Evolutionary conservation across 2,113 vertebrate species (phyloP).

Genomic region (Mustela nigripes): DNA sequence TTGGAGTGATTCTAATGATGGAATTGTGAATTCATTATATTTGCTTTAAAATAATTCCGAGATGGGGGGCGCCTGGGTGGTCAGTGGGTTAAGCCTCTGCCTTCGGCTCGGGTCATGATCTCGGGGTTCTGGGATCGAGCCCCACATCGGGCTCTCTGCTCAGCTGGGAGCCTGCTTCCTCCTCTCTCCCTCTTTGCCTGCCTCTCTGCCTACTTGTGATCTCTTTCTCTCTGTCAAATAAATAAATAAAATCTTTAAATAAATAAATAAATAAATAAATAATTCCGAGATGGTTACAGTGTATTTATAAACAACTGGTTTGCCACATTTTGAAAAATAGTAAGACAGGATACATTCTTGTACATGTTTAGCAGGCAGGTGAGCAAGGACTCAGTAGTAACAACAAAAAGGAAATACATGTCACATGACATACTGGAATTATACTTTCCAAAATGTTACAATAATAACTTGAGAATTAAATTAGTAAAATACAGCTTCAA

Average conservation of each 20-base stretch:
- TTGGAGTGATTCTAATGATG: neutral
- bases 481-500: neutral
- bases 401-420: neutral
- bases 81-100: too few species aligned
- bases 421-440: neutral
- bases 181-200: too few species aligned
- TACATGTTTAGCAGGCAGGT: neutral
- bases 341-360: neutral
- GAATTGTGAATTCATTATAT: neutral
- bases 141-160: too few species aligned
- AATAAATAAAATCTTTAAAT: too few species aligned
- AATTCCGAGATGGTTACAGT: neutral
- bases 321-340: neutral
- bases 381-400: neutral
- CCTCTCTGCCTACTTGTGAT: too few species aligned
- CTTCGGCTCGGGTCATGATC: too few species aligned
- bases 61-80: too few species aligned
- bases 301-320: neutral
- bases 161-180: too few species aligned
- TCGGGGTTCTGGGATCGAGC: too few species aligned
- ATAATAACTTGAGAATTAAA: neutral
- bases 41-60: conserved; percentile 1
- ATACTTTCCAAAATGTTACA: neutral
- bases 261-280: too few species aligned
- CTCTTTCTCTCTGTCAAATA: too few species aligned